A percentile compares a stretch with the other conserved stretches of the same genome.
Evolutionary conservation across 2,113 vertebrate species (phyloP).

Genomic region (Lepisosteus osseus): DNA sequence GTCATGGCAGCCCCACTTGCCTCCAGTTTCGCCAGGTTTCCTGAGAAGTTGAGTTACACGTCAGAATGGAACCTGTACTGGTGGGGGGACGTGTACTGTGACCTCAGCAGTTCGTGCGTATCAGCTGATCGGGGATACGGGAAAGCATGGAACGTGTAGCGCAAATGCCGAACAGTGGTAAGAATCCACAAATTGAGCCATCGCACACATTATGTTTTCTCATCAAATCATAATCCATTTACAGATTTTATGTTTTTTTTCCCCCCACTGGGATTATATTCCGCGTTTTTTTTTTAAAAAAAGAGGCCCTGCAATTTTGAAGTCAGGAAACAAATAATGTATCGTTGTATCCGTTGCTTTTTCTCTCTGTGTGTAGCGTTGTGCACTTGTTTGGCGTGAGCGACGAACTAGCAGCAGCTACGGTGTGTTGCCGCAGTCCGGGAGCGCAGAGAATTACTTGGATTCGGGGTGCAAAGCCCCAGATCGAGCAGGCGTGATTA

Average conservation of each 20-base stretch:
- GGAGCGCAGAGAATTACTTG: too few relatives aligned
- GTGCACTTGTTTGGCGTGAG: too few relatives aligned
- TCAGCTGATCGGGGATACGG: conserved; percentile 61
- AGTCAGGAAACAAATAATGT: too few relatives aligned
- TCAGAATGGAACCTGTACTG: conserved; percentile 64
- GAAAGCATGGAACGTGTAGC: conserved; percentile 60
- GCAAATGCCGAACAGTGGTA: conserved; percentile 59
- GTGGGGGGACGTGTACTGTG: conserved; percentile 65
- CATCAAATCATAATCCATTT: conserved; percentile 7
- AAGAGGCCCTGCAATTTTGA: too few relatives aligned
- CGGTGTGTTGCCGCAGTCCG: background rate
- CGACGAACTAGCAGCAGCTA: conserved; percentile 13
- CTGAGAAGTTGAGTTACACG: conserved; percentile 64
- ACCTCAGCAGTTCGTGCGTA: conserved; percentile 49
- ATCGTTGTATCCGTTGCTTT: too few relatives aligned
- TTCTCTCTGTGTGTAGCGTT: too few relatives aligned
- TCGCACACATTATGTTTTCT: background rate
- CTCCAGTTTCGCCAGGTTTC: conserved; percentile 30
- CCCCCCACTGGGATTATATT: too few relatives aligned
- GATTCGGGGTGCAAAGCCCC: too few relatives aligned
- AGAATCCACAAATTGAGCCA: conserved; percentile 23
- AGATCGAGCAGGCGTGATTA: too few relatives aligned
- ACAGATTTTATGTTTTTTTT: conserved; percentile 9
- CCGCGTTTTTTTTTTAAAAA: too few relatives aligned
- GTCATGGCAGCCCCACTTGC: background rate